Percentiles rank a stretch among this genome's conserved stretches.
These are phyloP conservation scores for Plectropomus leopardus DNA, from an alignment of 2,113 vertebrate genomes.

Conservation along the genomic window DNA sequence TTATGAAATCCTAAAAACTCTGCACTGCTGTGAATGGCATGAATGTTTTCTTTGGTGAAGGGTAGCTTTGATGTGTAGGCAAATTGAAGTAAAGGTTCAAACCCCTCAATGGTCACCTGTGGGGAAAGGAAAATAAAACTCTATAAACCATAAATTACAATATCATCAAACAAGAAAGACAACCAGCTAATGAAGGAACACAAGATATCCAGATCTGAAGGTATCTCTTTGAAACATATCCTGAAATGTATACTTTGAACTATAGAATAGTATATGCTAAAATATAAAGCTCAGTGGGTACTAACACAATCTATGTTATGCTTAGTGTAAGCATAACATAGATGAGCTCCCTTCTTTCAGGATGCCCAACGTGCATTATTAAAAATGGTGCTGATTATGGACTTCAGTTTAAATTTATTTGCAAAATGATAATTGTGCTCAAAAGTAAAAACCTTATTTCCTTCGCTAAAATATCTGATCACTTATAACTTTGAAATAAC, in stretches of 20 bases:
- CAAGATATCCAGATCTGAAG: background rate
- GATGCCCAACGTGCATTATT: background rate
- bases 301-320: background rate
- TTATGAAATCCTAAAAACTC: constrained; percentile 91
- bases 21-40: constrained; percentile 91
- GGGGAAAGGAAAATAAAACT: constrained; percentile 5
- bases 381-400: background rate
- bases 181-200: background rate
- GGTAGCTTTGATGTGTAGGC: constrained; percentile 95
- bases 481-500: background rate
- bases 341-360: background rate
- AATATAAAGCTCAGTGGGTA: background rate
- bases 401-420: background rate
- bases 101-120: constrained; percentile 95
- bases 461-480: background rate
- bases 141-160: background rate
- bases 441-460: background rate
- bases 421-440: background rate
- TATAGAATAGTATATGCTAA: background rate
- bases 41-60: constrained; percentile 95
- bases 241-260: background rate
- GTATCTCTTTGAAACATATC: background rate
- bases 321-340: background rate
- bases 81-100: constrained; percentile 95
- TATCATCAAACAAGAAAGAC: background rate